Conservation (phyloP, 2,888 invertebrate genomes). For the Holacanthella duospinosa region DNA sequence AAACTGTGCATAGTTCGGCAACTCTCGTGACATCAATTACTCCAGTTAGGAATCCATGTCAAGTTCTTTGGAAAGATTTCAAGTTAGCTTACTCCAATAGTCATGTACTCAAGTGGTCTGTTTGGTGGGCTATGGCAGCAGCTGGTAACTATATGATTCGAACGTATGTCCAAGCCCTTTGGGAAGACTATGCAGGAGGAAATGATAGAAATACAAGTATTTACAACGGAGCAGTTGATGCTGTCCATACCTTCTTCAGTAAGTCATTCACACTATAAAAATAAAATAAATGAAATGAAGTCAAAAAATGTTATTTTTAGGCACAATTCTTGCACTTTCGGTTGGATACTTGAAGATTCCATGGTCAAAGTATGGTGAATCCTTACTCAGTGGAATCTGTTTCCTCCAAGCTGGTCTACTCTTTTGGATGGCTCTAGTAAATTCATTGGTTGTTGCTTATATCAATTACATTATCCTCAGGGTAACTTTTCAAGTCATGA, state of each 20-base stretch:
- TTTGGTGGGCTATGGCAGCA: constrained; percentile 60
- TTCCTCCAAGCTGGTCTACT: constrained; percentile 45
- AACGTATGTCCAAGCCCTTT: constrained; percentile 71
- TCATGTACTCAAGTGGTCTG: constrained; percentile 59
- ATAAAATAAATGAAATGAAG: not conserved
- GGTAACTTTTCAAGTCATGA: constrained; percentile 65
- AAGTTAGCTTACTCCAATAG: constrained; percentile 50
- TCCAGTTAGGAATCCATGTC: constrained; percentile 10
- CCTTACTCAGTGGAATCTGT: constrained; percentile 45
- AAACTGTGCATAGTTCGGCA: not conserved
- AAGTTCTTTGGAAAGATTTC: constrained; percentile 50
- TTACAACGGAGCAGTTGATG: constrained; percentile 56
- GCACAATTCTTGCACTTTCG: constrained; percentile 46
- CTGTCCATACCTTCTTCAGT: constrained; percentile 54
- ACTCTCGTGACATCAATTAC: not conserved
- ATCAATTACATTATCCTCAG: constrained; percentile 66
- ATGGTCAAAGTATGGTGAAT: constrained; percentile 48
- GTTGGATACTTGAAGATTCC: constrained; percentile 47
- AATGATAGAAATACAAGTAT: constrained; percentile 23
- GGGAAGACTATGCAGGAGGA: constrained; percentile 58
- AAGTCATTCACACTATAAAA: constrained; percentile 6
- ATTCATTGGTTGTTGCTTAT: constrained; percentile 56
- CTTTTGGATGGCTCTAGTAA: constrained; percentile 48
- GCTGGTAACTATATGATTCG: constrained; percentile 53
- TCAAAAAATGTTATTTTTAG: constrained; percentile 40